phyloP scores from a whole-genome alignment of 2,888 invertebrate genomes.

The Napeogenes sylphis region DNA sequence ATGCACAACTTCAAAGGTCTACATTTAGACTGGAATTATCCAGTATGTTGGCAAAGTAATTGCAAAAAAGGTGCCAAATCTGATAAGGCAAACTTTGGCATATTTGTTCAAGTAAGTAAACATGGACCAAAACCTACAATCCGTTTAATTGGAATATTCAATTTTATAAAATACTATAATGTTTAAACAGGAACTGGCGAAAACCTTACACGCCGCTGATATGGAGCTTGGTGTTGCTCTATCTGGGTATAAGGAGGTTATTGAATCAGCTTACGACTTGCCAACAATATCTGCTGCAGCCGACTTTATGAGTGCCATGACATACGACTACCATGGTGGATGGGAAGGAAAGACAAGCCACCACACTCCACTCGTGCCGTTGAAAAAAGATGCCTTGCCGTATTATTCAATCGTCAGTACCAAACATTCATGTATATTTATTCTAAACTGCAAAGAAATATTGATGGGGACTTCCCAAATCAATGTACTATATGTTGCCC shows the following conservation, averaged over 20 bases:
- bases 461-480: too few relatives aligned
- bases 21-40: constrained; percentile 97
- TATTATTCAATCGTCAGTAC: constrained; percentile 86
- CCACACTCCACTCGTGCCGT: constrained; percentile 85
- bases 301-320: constrained; percentile 91
- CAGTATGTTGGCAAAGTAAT: constrained; percentile 94
- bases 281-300: constrained; percentile 81
- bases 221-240: constrained; percentile 88
- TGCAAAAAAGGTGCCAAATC: constrained; percentile 88
- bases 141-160: neutral
- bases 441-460: too few relatives aligned
- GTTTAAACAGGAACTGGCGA: constrained; percentile 78
- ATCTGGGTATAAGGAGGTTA: constrained; percentile 94
- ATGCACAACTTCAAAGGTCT: constrained; percentile 90
- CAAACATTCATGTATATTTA: too few relatives aligned
- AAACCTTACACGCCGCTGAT: constrained; percentile 81
- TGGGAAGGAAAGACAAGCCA: constrained; percentile 90
- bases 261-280: constrained; percentile 90
- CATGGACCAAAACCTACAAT: neutral
- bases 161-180: too few relatives aligned
- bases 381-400: constrained; percentile 81
- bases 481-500: too few relatives aligned
- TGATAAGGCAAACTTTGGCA: constrained; percentile 87
- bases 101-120: constrained; percentile 81
- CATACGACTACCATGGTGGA: constrained; percentile 93